Conservation (phyloP, 2,113 vertebrate species). For the Mustelus asterias region DNA sequence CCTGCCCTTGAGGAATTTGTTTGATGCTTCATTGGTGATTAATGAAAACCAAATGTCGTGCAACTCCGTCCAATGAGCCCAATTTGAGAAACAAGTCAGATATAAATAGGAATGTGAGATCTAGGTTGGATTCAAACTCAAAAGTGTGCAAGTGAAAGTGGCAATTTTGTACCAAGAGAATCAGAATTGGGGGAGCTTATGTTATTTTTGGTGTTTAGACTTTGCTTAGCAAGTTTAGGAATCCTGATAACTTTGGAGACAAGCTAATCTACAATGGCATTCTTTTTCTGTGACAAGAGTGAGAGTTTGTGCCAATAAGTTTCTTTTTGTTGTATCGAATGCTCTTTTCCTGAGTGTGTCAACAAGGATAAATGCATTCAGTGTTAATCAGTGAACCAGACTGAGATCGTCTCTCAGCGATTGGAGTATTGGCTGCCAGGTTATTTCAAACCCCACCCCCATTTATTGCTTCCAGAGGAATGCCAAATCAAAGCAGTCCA, state of each 20-base stretch:
- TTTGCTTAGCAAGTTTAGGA: background rate
- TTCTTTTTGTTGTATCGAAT: background rate
- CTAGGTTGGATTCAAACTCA: background rate
- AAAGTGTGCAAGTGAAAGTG: background rate
- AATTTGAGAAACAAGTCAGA: background rate
- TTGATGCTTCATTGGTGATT: background rate
- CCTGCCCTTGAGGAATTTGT: background rate
- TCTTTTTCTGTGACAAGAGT: background rate
- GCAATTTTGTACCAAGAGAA: background rate
- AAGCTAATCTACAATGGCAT: background rate
- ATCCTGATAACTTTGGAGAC: background rate
- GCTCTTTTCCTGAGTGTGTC: background rate
- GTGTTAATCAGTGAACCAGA: background rate
- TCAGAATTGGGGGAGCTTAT: background rate
- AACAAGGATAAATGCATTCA: background rate
- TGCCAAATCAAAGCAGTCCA: background rate
- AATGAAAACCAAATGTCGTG: constrained; percentile 5
- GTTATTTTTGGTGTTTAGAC: background rate
- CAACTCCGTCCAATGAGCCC: background rate
- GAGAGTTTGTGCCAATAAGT: background rate
- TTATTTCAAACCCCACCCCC: background rate
- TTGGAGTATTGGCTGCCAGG: background rate
- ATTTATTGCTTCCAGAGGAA: background rate
- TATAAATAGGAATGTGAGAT: background rate
- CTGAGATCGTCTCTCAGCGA: background rate